These are phyloP conservation scores for Porites lobata DNA, from an alignment of 92 coral and sea anemone species.

Conservation along the genomic window DNA sequence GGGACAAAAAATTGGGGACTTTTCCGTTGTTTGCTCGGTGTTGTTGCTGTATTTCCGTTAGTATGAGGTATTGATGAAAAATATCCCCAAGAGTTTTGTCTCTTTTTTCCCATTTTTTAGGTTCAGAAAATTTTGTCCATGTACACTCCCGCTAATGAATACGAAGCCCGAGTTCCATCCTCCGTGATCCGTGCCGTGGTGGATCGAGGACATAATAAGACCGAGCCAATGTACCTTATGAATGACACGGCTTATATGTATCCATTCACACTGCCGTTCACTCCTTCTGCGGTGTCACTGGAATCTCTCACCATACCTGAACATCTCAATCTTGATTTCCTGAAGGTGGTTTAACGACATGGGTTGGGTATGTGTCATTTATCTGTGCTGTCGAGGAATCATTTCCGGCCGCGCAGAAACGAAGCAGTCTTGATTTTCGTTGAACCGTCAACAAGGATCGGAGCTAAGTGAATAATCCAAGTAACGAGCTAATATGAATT, in stretches of 20 bases:
- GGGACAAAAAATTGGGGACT: no score
- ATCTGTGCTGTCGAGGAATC: not conserved
- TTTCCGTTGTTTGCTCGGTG: no score
- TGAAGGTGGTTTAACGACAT: conserved; percentile 71
- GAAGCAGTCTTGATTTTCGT: no score
- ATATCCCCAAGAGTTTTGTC: not conserved
- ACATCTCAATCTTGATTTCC: conserved; percentile 69
- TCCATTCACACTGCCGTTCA: conserved; percentile 91
- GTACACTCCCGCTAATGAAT: conserved; percentile 99
- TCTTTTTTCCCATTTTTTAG: conserved; percentile 27
- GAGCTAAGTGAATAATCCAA: not conserved
- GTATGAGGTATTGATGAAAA: no score
- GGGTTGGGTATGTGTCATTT: no score
- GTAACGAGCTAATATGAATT: no score
- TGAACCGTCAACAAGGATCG: no score
- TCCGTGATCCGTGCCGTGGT: conserved; percentile 97
- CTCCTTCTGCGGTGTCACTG: conserved; percentile 95
- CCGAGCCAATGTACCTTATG: conserved; percentile 97
- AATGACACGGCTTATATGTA: conserved; percentile 89
- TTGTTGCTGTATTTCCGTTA: no score
- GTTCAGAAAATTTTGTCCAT: conserved; percentile 97
- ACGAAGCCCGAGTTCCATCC: conserved; percentile 97
- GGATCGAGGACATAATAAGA: conserved; percentile 93
- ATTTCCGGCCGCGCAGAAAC: no score
- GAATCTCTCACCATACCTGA: conserved; percentile 93